A percentile compares a stretch with the other conserved stretches of the same genome.
These are phyloP conservation scores for Eupithecia vulgata DNA, from an alignment of 2,888 invertebrate species.

Conservation along the genomic window DNA sequence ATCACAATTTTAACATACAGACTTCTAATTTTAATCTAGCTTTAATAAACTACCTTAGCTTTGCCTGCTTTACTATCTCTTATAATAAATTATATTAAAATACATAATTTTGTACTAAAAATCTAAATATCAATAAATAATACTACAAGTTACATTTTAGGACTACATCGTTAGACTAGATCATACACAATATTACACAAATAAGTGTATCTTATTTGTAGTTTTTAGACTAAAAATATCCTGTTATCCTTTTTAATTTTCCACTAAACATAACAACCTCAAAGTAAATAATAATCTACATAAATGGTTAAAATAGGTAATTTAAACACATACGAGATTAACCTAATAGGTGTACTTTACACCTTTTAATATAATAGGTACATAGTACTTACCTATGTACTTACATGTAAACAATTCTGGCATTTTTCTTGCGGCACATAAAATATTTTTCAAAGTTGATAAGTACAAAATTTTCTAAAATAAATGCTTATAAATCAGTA, in stretches of 20 bases:
- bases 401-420: background rate
- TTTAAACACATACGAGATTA: slow-evolving; percentile 2
- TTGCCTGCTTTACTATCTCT: background rate
- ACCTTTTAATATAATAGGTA: no score
- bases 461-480: background rate
- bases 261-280: background rate
- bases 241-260: background rate
- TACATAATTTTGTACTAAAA: slow-evolving; percentile 16
- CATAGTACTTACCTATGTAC: no score
- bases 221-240: background rate
- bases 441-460: background rate
- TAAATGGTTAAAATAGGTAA: background rate
- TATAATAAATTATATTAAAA: slow-evolving; percentile 6
- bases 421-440: background rate
- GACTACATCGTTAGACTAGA: slow-evolving; percentile 4
- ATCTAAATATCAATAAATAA: slow-evolving; percentile 15
- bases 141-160: slow-evolving; percentile 12
- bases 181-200: slow-evolving; percentile 5
- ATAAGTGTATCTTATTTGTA: background rate
- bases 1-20: background rate
- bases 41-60: background rate
- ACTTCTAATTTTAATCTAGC: background rate
- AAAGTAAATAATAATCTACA: background rate
- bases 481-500: background rate
- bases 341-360: background rate